Conservation (phyloP, 1,140 invertebrate species). For the Caerostris extrusa region DNA sequence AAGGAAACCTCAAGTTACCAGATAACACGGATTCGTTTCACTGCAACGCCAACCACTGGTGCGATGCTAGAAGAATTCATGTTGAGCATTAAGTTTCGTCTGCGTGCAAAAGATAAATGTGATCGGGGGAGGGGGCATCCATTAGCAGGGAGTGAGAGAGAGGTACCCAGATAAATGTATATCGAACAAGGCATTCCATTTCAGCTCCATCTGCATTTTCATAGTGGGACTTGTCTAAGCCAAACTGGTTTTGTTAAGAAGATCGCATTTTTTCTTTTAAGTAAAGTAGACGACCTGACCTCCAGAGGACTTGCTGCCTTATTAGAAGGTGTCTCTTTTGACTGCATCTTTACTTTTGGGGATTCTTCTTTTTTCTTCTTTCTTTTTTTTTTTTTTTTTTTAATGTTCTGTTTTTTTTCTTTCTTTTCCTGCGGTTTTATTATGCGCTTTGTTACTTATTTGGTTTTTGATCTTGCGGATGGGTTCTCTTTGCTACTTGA, state of each 20-base stretch:
- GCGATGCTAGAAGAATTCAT: not conserved
- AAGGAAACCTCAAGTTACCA: too few relatives aligned
- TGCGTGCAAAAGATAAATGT: not conserved
- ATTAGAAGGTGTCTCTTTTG: slow-evolving; percentile 73
- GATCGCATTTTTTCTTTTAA: slow-evolving; percentile 55
- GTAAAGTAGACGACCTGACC: slow-evolving; percentile 69
- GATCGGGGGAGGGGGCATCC: slow-evolving; percentile 3
- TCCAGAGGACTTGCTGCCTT: slow-evolving; percentile 38
- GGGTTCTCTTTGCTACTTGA: not conserved
- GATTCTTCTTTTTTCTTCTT: slow-evolving; percentile 5
- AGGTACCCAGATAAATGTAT: not conserved
- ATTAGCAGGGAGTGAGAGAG: not conserved
- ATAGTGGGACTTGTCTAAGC: slow-evolving; percentile 41
- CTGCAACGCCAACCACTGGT: too few relatives aligned
- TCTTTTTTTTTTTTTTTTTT: not conserved
- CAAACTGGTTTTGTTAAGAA: slow-evolving; percentile 58
- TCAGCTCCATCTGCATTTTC: slow-evolving; percentile 49
- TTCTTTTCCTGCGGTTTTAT: not conserved
- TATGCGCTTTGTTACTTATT: not conserved
- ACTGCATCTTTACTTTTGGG: slow-evolving; percentile 24
- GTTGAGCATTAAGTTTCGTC: not conserved
- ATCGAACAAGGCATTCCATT: slow-evolving; percentile 3
- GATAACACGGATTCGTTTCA: too few relatives aligned
- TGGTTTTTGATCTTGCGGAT: not conserved
- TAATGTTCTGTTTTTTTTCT: not conserved